Evolutionary conservation across 2,888 invertebrate genomes (phyloP), one percentile per base, ranked within the genome.

Genomic region (Mystacides longicornis): DNA sequence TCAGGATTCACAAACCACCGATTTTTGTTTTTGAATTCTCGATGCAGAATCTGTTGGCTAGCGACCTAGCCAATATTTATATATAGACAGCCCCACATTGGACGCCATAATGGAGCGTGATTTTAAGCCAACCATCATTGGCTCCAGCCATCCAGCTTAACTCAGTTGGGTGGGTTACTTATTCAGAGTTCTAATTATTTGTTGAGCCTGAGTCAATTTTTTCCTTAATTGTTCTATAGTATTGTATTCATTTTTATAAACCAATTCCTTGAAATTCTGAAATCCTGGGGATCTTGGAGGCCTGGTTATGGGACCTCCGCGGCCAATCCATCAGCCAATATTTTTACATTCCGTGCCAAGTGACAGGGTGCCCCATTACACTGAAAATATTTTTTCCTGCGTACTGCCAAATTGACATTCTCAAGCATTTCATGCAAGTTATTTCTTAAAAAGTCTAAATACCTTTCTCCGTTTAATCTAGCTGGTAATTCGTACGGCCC

Each of bases 261-360:
- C 57, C 50, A 54, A 51, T n/a, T 42, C 55, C 45, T 62, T 63
- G 42, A 62, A 52, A 27, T 63, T 63, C 7, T 57, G 64, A 0
- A 64, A 51, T 60, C 63, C 64, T 37, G 62, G 64, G 21, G 63
- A 63, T 42, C 62, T 58, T 23, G 64, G 62, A 42, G 63, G 64
- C 62, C 64, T 64, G 18, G 59, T 20, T 43, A 64, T 63, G 58
- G 49, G 49, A n/a, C 49, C 49, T 18, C 27, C 49, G 23, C 27
- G 27, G 16, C 48, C 22, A 49, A 31, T 19, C 7, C 33, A 18
- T 9, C 19, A 23, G 21, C 14, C 5, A 19, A 49, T 22, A 5
- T 9, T 31, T 27, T 49, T 5, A 49, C 27, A 4, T 16, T 23
- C 16, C 16, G 49, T n/a, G 27, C 49, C 23, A 5, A 49, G 19